Base-by-base conservation (phyloP, 2,888 invertebrate genomes). In the Acanthosoma haemorrhoidale region DNA sequence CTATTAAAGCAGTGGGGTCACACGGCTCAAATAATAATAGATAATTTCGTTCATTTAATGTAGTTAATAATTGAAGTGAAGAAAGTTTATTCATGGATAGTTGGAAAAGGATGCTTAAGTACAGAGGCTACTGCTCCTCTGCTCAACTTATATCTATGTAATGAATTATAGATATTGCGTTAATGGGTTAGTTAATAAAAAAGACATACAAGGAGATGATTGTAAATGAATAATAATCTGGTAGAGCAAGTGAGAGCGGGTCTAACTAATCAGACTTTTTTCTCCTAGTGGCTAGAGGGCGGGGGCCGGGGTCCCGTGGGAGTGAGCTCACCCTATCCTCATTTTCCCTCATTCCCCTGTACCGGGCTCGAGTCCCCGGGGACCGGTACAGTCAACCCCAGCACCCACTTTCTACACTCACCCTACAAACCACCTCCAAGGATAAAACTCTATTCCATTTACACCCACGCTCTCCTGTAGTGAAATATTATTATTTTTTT, bases 211-310 rank as follows among this genome's bases (percentile, higher is more conserved):
- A n/a, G n/a, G n/a, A n/a, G n/a, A n/a, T n/a, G n/a, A n/a, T n/a
- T n/a, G n/a, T n/a, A n/a, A n/a, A n/a, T n/a, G n/a, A n/a, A n/a
- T n/a, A 13, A 41, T 41, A 41, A 41, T 41, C n/a, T 41, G 5
- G 41, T 15, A 16, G 16, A 41, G 41, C 13, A 41, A n/a, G n/a
- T 41, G 41, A 41, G 41, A 13, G 8, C 4, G 41, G 41, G 41
- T n/a, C 41, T 16, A 13, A 61, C 61, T 61, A 61, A 61, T 61
- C 61, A 36, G 61, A 61, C 34, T 61, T 61, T 61, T 60, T 61
- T 61, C 36, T 21, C 11, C 3, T 18, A 38, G 61, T 38, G 38
- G 15, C 32, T 32, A 9, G 4, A 9, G 51, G 15, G 36, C 4
- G n/a, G 41, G 5, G 41, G 8, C 36, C 18, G 61, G 38, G 5